These are phyloP conservation scores for Panopea generosa DNA, from an alignment of 2,888 invertebrate species.

Conservation along the genomic window DNA sequence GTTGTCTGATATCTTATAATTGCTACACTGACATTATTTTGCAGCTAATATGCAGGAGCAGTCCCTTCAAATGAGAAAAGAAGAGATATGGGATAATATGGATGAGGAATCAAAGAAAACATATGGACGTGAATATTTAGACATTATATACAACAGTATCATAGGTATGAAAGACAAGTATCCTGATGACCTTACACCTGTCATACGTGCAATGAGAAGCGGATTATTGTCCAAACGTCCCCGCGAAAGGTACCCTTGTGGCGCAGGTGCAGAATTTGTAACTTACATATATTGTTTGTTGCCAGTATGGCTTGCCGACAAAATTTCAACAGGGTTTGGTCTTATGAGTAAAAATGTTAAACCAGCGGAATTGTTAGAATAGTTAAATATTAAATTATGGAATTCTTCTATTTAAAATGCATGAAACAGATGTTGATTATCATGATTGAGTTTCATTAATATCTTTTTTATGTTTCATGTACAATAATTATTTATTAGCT, in stretches of 20 bases:
- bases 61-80: conserved; percentile 65
- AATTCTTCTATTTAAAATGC: too few relatives aligned
- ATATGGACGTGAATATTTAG: conserved; percentile 80
- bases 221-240: conserved; percentile 81
- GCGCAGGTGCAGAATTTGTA: conserved; percentile 78
- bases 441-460: too few relatives aligned
- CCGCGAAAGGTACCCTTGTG: conserved; percentile 78
- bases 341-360: conserved; percentile 68
- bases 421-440: too few relatives aligned
- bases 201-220: conserved; percentile 80
- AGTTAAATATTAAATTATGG: too few relatives aligned
- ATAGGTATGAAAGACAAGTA: conserved; percentile 62
- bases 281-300: conserved; percentile 76
- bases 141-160: conserved; percentile 74
- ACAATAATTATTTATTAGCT: too few relatives aligned
- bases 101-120: conserved; percentile 72
- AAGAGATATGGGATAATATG: conserved; percentile 78
- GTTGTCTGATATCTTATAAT: too few relatives aligned
- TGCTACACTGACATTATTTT: too few relatives aligned
- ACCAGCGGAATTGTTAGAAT: conserved; percentile 40
- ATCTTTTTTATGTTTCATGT: too few relatives aligned
- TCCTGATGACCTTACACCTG: conserved; percentile 80
- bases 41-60: conserved; percentile 76
- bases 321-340: conserved; percentile 69
- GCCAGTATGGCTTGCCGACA: conserved; percentile 81